Percentiles rank a stretch among this genome's conserved stretches.
Conservation (phyloP, 2,888 invertebrate genomes). For the Eupithecia vulgata region DNA sequence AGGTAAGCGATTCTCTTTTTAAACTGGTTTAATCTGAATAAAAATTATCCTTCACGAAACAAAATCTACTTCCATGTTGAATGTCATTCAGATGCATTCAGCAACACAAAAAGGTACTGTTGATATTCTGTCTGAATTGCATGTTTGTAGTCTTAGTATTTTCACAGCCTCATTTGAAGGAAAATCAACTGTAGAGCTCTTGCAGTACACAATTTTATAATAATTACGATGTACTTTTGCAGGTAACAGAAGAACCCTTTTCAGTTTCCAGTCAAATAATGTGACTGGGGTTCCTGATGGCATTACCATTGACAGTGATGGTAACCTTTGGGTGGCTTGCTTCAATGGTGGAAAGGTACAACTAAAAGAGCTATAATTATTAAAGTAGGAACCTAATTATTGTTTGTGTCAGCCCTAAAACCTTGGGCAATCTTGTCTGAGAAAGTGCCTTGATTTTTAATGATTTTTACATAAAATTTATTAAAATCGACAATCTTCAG, state of each 20-base stretch:
- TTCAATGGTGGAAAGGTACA: conserved; percentile 86
- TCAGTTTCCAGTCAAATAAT: conserved; percentile 83
- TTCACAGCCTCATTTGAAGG: too few relatives aligned
- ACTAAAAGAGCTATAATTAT: not conserved
- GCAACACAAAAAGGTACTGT: too few relatives aligned
- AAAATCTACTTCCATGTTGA: too few relatives aligned
- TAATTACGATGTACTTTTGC: conserved; percentile 45
- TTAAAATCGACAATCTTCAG: not conserved
- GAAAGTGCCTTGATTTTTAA: not conserved
- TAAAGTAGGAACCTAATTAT: not conserved
- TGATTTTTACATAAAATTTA: too few relatives aligned
- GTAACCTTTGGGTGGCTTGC: conserved; percentile 90
- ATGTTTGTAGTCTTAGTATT: too few relatives aligned
- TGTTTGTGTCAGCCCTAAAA: not conserved
- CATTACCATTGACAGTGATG: conserved; percentile 91
- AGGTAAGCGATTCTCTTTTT: conserved; percentile 73
- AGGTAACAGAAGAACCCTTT: conserved; percentile 84
- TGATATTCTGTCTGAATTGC: too few relatives aligned
- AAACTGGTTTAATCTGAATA: not conserved
- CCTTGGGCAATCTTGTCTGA: not conserved
- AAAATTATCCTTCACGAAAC: not conserved
- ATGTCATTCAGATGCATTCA: too few relatives aligned
- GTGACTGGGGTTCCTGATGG: conserved; percentile 87
- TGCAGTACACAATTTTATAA: not conserved
- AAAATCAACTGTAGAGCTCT: too few relatives aligned